A percentile compares a stretch with the other conserved stretches of the same genome.
Evolutionary conservation across 2,888 invertebrate species (phyloP).

Genomic region (Scaptomyza tumidula): DNA sequence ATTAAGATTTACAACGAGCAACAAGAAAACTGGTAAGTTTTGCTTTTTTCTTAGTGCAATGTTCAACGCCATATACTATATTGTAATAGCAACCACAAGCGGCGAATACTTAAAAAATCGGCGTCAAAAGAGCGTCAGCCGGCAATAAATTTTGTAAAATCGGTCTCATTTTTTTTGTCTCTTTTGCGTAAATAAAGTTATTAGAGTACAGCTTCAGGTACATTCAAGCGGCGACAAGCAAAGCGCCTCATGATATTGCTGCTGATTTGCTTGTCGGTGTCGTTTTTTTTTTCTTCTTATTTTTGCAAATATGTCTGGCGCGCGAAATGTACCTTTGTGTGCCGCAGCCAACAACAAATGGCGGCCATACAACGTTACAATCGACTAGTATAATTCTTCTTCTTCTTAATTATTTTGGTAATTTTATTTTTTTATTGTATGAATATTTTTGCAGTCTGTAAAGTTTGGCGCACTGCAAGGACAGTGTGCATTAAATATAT

Average conservation of each 20-base stretch:
- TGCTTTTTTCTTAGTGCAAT: background rate
- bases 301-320: background rate
- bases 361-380: background rate
- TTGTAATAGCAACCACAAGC: background rate
- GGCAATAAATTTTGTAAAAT: conserved; percentile 38
- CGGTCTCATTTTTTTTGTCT: background rate
- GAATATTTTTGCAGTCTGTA: background rate
- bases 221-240: background rate
- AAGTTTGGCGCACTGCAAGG: conserved; percentile 33
- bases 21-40: conserved; percentile 24
- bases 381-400: background rate
- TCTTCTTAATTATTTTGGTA: background rate
- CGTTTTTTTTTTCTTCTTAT: background rate
- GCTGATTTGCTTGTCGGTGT: background rate
- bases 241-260: background rate
- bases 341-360: background rate
- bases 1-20: background rate
- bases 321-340: background rate
- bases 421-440: background rate
- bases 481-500: conserved; percentile 41
- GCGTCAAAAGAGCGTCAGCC: conserved; percentile 29
- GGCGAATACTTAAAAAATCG: background rate
- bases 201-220: background rate
- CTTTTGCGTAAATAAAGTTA: conserved; percentile 2
- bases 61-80: background rate